Evolutionary conservation across 1,140 invertebrate genomes (phyloP).

Genomic region (Caenorhabditis elegans): DNA sequence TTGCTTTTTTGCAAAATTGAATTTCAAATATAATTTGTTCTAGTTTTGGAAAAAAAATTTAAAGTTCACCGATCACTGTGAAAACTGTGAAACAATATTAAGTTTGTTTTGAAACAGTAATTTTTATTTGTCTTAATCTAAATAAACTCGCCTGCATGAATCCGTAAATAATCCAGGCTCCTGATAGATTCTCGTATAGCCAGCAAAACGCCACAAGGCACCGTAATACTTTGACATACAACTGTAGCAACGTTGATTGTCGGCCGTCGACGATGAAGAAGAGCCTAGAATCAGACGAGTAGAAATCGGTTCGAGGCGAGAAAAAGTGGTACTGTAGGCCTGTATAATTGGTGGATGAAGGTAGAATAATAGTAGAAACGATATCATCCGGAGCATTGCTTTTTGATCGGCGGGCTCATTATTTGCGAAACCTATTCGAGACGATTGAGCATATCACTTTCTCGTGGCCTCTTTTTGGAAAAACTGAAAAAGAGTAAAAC

Average conservation of each 20-base stretch:
- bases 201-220: conserved; percentile 59
- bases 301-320: neutral
- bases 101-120: too few relatives aligned
- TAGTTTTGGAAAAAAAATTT: too few relatives aligned
- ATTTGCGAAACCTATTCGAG: neutral
- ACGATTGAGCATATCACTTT: neutral
- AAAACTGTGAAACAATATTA: too few relatives aligned
- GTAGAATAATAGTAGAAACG: neutral
- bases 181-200: conserved; percentile 55
- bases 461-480: too few relatives aligned
- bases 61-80: too few relatives aligned
- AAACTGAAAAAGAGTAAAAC: too few relatives aligned
- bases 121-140: too few relatives aligned
- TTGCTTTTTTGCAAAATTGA: too few relatives aligned
- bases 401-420: neutral
- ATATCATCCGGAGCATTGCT: conserved; percentile 10
- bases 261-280: neutral
- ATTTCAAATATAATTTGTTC: too few relatives aligned
- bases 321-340: conserved; percentile 19
- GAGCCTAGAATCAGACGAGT: conserved; percentile 19
- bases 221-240: conserved; percentile 62
- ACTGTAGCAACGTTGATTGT: conserved; percentile 52
- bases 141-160: conserved; percentile 45
- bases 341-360: neutral
- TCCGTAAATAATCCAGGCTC: conserved; percentile 57